Conservation (phyloP, 2,797 vertebrate species). For the Lophius americanus region DNA sequence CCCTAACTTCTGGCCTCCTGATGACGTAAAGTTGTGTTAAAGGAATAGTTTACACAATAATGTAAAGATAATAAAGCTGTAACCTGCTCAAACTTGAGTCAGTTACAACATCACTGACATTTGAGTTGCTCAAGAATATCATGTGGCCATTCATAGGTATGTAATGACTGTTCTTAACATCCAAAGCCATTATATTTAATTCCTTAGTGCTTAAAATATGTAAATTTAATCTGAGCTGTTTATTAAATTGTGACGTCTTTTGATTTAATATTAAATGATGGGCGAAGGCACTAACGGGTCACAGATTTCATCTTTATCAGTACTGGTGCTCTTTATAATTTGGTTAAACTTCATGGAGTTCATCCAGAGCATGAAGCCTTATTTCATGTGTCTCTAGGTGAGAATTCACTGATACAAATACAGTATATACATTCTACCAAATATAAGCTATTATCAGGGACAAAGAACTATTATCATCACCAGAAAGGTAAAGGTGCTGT, state of each 20-base stretch:
- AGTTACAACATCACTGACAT: neutral
- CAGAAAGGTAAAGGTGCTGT: conserved; percentile 68
- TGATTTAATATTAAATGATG: no score
- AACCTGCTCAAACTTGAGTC: neutral
- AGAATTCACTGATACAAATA: conserved; percentile 11
- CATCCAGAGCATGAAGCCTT: neutral
- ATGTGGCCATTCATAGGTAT: neutral
- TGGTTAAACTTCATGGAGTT: no score
- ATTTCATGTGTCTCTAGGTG: neutral
- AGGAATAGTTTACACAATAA: neutral
- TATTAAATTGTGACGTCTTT: no score
- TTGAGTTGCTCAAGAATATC: conserved; percentile 5
- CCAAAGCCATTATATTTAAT: no score
- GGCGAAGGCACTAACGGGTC: no score
- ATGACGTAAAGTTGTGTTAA: neutral
- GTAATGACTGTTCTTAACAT: no score
- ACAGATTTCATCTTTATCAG: no score
- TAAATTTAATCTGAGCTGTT: no score
- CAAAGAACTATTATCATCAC: conserved; percentile 59
- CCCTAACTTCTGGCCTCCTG: no score
- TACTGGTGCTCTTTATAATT: no score
- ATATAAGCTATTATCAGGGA: conserved; percentile 36
- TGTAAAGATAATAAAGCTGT: no score
- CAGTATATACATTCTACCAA: conserved; percentile 14
- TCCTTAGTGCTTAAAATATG: no score